Conservation (phyloP, 1,140 invertebrate species). For the Nixonia krombeini region DNA sequence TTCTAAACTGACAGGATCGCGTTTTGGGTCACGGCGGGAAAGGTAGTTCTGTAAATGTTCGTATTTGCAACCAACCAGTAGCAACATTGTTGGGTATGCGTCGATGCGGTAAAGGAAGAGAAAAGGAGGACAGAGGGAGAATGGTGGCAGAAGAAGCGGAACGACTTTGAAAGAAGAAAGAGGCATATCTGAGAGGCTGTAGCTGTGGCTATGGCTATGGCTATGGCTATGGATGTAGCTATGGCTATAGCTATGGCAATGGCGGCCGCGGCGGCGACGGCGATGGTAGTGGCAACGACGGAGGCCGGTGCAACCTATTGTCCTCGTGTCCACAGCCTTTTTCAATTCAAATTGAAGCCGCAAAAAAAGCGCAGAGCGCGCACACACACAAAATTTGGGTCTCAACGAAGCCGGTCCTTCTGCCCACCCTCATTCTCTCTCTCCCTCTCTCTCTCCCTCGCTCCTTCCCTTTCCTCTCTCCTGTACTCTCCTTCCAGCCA, state of each 20-base stretch:
- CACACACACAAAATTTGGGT: slow-evolving; percentile 43
- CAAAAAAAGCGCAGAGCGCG: slow-evolving; percentile 63
- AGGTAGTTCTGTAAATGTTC: slow-evolving; percentile 29
- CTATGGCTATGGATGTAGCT: too few species aligned
- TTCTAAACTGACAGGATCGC: slow-evolving; percentile 49
- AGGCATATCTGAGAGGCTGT: slow-evolving; percentile 49
- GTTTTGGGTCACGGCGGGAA: slow-evolving; percentile 15
- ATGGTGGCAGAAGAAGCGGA: slow-evolving; percentile 39
- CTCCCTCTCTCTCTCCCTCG: slow-evolving; percentile 28
- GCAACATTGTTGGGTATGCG: slow-evolving; percentile 42
- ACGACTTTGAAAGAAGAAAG: slow-evolving; percentile 46
- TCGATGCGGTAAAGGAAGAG: slow-evolving; percentile 7
- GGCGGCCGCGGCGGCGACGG: too few species aligned
- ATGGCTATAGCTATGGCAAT: too few species aligned
- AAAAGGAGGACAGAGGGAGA: slow-evolving; percentile 29
- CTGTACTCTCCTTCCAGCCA: slow-evolving; percentile 3
- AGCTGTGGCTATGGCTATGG: slow-evolving; percentile 44
- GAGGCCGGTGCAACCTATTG: slow-evolving; percentile 62
- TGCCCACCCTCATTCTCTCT: slow-evolving; percentile 13
- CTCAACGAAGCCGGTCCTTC: slow-evolving; percentile 49
- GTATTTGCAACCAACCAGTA: slow-evolving; percentile 26
- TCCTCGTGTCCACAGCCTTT: slow-evolving; percentile 68
- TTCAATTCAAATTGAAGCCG: slow-evolving; percentile 69
- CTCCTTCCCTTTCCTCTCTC: slow-evolving; percentile 20
- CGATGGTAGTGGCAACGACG: too few species aligned